A percentile compares a stretch with the other conserved stretches of the same genome.
Conservation (phyloP, 1,140 invertebrate genomes). For the Drosophila lowei region DNA sequence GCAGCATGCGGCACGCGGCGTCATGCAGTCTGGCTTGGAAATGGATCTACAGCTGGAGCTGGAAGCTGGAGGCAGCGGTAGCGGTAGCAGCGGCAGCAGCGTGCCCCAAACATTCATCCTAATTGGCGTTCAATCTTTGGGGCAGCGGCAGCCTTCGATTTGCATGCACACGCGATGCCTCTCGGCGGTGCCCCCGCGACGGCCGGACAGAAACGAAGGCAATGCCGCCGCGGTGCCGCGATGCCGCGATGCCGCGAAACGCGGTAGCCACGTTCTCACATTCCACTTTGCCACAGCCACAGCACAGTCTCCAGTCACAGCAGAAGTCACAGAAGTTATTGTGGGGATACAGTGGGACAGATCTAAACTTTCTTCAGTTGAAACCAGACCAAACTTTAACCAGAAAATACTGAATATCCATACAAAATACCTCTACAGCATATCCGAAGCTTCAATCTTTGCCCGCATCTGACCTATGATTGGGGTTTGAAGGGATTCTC, state of each 20-base stretch:
- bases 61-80: conserved; percentile 6
- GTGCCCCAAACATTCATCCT: conserved; percentile 77
- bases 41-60: conserved; percentile 44
- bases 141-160: conserved; percentile 60
- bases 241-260: conserved; percentile 18
- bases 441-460: not conserved
- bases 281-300: conserved; percentile 24
- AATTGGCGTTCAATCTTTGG: conserved; percentile 76
- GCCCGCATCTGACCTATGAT: conserved; percentile 6
- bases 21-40: conserved; percentile 70
- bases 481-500: no score
- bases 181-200: not conserved
- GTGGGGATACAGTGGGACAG: conserved; percentile 14
- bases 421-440: no score
- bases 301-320: not conserved
- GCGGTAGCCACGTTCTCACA: conserved; percentile 50
- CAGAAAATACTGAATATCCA: no score
- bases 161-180: conserved; percentile 76
- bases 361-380: no score
- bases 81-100: conserved; percentile 27
- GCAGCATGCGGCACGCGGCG: conserved; percentile 59
- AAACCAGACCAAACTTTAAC: no score
- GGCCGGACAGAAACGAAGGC: not conserved
- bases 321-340: not conserved
- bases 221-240: conserved; percentile 2